Percentiles rank a stretch among this genome's conserved stretches.
phyloP scores from a whole-genome alignment of 1,140 invertebrate genomes.

The Oscheius sp. region DNA sequence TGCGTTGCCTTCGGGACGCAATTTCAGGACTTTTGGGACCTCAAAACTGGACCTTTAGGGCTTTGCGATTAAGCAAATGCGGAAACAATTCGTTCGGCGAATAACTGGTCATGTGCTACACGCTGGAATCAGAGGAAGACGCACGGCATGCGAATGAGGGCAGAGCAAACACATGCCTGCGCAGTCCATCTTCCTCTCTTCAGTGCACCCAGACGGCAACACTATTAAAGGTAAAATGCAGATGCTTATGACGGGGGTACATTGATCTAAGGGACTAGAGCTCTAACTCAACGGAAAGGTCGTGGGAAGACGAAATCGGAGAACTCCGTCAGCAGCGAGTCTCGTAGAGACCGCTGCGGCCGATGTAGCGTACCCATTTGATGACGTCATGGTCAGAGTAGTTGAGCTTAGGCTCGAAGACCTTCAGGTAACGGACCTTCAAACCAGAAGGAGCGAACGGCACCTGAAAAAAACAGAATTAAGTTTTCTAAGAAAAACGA shows the following conservation, averaged over 20 bases:
- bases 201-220: no score
- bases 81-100: no score
- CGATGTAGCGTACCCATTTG: slow-evolving; percentile 99
- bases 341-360: slow-evolving; percentile 95
- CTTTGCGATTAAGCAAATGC: background rate
- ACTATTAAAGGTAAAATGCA: no score
- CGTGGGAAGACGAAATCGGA: background rate
- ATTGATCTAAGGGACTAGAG: no score
- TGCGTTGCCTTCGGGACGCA: background rate
- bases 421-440: slow-evolving; percentile 96
- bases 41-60: no score
- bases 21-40: no score
- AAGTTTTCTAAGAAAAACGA: no score
- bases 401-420: slow-evolving; percentile 98
- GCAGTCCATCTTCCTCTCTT: background rate
- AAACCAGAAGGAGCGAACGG: slow-evolving; percentile 95
- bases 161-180: background rate
- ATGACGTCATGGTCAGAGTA: slow-evolving; percentile 99
- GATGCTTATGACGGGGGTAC: no score
- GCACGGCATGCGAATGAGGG: background rate
- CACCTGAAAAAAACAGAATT: slow-evolving; percentile 66
- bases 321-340: slow-evolving; percentile 78
- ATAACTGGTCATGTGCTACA: background rate
- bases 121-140: background rate
- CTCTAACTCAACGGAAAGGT: background rate